Percentiles rank a stretch among this genome's conserved stretches.
Conservation (phyloP, 1,140 invertebrate species). For the Macrotrachela quadricornifera region DNA sequence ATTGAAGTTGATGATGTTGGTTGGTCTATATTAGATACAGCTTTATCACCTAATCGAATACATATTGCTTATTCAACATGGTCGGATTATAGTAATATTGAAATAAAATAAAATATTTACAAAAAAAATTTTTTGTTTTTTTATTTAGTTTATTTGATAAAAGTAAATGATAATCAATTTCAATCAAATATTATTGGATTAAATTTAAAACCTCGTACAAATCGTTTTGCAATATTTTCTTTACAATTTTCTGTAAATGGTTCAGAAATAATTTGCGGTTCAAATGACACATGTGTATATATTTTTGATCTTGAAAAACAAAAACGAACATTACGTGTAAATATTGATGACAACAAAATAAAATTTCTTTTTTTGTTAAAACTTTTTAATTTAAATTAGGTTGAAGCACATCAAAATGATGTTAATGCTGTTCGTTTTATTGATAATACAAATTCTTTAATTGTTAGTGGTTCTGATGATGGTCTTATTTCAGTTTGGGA, state of each 20-base stretch:
- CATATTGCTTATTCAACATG: conserved; percentile 57
- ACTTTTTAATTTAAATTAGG: conserved; percentile 24
- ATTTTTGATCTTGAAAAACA: conserved; percentile 48
- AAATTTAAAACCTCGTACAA: conserved; percentile 41
- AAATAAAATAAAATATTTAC: not conserved
- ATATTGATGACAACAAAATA: not conserved
- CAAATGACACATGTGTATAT: conserved; percentile 52
- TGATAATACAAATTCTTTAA: conserved; percentile 52
- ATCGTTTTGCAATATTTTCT: conserved; percentile 53
- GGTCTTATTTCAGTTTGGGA: conserved; percentile 62
- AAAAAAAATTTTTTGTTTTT: conserved; percentile 17
- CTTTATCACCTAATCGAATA: conserved; percentile 48
- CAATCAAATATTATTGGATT: conserved; percentile 46
- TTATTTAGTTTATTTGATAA: conserved; percentile 35
- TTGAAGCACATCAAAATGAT: conserved; percentile 50
- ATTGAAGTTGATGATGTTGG: conserved; percentile 46
- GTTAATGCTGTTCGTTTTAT: conserved; percentile 61
- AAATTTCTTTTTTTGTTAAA: no score
- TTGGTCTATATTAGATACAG: conserved; percentile 58
- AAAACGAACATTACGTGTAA: conserved; percentile 40
- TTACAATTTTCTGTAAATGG: conserved; percentile 51
- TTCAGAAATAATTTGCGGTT: conserved; percentile 47
- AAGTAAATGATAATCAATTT: conserved; percentile 15
- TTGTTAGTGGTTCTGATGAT: conserved; percentile 62
- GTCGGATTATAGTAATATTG: conserved; percentile 48